Evolutionary conservation across 1,140 invertebrate species (phyloP), one percentile per base, ranked within the genome.

Genomic region (Drosophila quadrilineata): DNA sequence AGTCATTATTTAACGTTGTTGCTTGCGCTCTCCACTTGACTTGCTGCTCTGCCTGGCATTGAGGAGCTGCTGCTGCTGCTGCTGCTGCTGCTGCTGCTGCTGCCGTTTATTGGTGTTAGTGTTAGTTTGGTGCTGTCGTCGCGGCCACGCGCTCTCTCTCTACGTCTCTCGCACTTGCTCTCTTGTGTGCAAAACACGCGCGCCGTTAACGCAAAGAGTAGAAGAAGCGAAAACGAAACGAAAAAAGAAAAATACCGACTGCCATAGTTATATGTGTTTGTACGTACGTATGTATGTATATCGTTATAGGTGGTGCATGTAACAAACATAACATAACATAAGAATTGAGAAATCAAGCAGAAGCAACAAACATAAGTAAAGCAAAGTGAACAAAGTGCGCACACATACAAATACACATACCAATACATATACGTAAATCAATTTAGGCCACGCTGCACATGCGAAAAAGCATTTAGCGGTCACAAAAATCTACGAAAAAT

Each of bases 121-220:
- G 52, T 19, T 40, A 19, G 9, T 40, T 35, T 33, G 5, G 14
- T 29, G n/a, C 14, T 10, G 56, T 41, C 10, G 22, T 9, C 10
- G 36, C n/a, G 3, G 45, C 19, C 45, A 10, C 58, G 22, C 53
- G 40, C 63, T 66, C 56, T 66, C 26, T 49, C 36, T 38, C n/a
- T n/a, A n/a, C n/a, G n/a, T n/a, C n/a, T n/a, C n/a, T n/a, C n/a
- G n/a, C n/a, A n/a, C n/a, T n/a, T 19, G 35, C 63, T 59, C 63
- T 66, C 63, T 59, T 52, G 56, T 50, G 56, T 56, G 46, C 22
- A 49, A 64, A 65, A 49, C 54, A 64, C 62, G 35, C 62, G 53
- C 62, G 76, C 54, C 76, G 72, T 77, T 73, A 84, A 85, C 59
- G 59, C n/a, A n/a, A n/a, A n/a, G n/a, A n/a, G n/a, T n/a, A n/a